Evolutionary conservation across 2,797 vertebrate genomes (phyloP).

Genomic region (Ptychobarbus kaznakovi): DNA sequence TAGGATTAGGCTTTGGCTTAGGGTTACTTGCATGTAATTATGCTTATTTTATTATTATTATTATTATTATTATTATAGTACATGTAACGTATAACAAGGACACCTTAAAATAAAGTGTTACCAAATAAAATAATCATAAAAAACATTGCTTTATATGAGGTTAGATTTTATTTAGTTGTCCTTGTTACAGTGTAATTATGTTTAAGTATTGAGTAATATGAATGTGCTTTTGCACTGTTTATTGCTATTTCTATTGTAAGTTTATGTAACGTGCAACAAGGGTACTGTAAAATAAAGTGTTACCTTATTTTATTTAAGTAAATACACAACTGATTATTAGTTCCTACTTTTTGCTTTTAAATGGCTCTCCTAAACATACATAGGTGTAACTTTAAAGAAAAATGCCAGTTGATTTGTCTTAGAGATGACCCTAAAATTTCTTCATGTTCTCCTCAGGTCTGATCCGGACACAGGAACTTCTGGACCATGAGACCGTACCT

Average conservation of each 20-base stretch:
- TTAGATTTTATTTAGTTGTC: neutral
- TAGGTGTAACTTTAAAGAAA: neutral
- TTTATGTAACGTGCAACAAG: neutral
- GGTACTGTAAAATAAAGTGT: neutral
- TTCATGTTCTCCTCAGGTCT: constrained; percentile 76
- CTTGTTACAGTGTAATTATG: neutral
- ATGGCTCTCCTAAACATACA: neutral
- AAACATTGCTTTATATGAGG: neutral
- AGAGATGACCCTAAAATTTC: neutral
- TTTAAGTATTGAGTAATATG: neutral
- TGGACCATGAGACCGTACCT: constrained; percentile 91
- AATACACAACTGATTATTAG: neutral
- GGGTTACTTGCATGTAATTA: too few species aligned
- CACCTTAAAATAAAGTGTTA: neutral
- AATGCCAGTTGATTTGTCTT: neutral
- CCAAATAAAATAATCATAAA: too few species aligned
- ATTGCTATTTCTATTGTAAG: neutral
- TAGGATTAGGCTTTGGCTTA: too few species aligned
- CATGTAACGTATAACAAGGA: neutral
- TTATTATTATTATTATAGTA: neutral
- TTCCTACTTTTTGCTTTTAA: neutral
- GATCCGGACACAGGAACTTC: constrained; percentile 87
- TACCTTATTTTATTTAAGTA: too few species aligned
- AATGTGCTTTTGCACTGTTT: neutral
- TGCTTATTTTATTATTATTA: too few species aligned